A percentile compares a stretch with the other conserved stretches of the same genome.
These are phyloP conservation scores for Neodon shergylaensis DNA, from an alignment of 2,113 vertebrate species.

Conservation along the genomic window DNA sequence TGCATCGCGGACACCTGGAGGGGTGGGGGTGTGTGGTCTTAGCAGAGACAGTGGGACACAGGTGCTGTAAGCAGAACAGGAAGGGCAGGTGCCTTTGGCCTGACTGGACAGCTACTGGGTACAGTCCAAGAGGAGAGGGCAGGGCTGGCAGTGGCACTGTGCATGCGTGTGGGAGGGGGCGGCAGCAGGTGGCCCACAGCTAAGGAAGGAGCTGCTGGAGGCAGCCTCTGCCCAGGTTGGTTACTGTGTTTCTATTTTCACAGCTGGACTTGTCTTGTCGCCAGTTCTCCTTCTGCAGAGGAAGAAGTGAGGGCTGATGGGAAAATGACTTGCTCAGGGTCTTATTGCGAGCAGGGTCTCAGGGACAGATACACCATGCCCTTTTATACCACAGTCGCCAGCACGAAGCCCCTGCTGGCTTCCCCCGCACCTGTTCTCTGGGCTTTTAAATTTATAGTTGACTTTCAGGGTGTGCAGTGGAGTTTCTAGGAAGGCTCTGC, in stretches of 20 bases:
- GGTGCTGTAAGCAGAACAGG: background rate
- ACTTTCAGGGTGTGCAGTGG: conserved; percentile 50
- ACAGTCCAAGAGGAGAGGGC: background rate
- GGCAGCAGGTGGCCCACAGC: background rate
- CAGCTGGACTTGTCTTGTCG: background rate
- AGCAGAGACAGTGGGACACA: background rate
- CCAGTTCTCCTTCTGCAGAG: background rate
- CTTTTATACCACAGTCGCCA: background rate
- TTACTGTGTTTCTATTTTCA: background rate
- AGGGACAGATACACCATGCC: background rate
- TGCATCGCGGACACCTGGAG: background rate
- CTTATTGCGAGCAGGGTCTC: background rate
- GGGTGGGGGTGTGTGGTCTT: background rate
- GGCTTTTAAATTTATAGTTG: conserved; percentile 72
- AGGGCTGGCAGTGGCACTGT: too few species aligned
- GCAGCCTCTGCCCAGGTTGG: background rate
- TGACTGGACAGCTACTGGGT: background rate
- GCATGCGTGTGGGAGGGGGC: background rate
- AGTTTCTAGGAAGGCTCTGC: conserved; percentile 2
- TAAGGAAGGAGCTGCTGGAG: background rate
- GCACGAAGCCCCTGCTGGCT: background rate
- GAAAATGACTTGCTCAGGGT: background rate
- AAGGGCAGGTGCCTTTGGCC: too few species aligned
- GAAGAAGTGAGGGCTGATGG: background rate
- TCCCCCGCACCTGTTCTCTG: background rate